Percentiles rank a stretch among this genome's conserved stretches.
Conservation (phyloP, 1,140 invertebrate species). For the Trichonephila clavata region DNA sequence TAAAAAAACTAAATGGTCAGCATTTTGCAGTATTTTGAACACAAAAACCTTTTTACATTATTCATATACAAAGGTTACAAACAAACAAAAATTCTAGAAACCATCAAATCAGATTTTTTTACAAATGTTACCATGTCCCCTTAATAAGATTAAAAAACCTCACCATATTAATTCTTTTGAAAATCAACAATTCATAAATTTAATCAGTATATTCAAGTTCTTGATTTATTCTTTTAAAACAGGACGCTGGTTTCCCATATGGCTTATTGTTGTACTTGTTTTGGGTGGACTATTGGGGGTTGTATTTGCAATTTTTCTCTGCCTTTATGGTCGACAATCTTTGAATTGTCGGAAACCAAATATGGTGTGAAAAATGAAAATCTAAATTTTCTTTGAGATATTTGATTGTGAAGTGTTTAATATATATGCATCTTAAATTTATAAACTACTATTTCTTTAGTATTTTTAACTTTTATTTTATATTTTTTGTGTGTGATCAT, state of each 20-base stretch:
- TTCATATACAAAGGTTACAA: too few relatives aligned
- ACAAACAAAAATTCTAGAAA: too few relatives aligned
- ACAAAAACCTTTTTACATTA: too few relatives aligned
- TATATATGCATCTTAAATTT: neutral
- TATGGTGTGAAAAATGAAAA: neutral
- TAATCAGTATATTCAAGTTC: neutral
- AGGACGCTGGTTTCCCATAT: conserved; percentile 55
- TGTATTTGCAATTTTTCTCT: conserved; percentile 21
- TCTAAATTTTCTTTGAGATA: neutral
- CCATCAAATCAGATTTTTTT: too few relatives aligned
- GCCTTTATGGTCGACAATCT: neutral
- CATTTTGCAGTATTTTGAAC: too few relatives aligned
- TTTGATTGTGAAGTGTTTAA: neutral
- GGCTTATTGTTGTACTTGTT: conserved; percentile 53
- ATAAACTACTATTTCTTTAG: neutral
- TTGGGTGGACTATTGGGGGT: neutral
- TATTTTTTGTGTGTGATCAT: neutral
- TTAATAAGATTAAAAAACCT: too few relatives aligned
- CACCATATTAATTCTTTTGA: too few relatives aligned
- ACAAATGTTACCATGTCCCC: too few relatives aligned
- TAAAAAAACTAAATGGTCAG: too few relatives aligned
- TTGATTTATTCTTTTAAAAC: conserved; percentile 2
- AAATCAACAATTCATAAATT: too few relatives aligned
- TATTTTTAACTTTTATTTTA: neutral
- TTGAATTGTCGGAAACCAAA: neutral